phyloP scores from a whole-genome alignment of 2,113 vertebrate genomes.

The Pseudorectes ferrugineus region DNA sequence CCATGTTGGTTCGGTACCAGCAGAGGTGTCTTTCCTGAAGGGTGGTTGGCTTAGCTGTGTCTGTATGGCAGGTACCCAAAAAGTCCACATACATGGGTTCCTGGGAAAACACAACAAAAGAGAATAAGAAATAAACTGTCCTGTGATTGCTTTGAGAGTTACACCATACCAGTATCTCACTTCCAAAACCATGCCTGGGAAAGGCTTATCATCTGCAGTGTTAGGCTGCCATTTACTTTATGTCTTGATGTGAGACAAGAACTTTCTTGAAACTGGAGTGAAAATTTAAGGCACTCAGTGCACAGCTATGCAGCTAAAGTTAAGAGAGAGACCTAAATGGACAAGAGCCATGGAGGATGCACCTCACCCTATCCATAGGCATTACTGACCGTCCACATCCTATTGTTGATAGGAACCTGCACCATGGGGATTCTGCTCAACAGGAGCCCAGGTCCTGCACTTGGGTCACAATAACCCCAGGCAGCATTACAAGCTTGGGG shows the following conservation, averaged over 20 bases:
- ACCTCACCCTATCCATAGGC: not conserved
- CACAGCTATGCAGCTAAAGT: not conserved
- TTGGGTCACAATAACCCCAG: not conserved
- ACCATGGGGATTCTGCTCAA: not conserved
- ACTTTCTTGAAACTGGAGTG: not conserved
- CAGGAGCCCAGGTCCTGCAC: not conserved
- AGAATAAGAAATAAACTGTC: not conserved
- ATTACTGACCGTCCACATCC: not conserved
- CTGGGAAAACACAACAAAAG: conserved; percentile 58
- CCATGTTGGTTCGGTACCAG: conserved; percentile 71
- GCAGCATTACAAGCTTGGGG: not conserved
- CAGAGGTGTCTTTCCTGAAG: conserved; percentile 80
- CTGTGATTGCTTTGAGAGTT: not conserved
- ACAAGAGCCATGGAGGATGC: not conserved
- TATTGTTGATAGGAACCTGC: not conserved
- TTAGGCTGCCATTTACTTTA: not conserved
- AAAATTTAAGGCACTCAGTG: not conserved
- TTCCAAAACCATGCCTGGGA: not conserved
- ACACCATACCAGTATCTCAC: not conserved
- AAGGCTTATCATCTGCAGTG: not conserved
- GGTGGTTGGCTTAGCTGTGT: conserved; percentile 72
- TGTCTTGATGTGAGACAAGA: not conserved
- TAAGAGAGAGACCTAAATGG: not conserved
- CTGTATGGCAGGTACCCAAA: conserved; percentile 90
- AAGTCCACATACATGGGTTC: conserved; percentile 86